Evolutionary conservation across 1,140 invertebrate genomes (phyloP).

Genomic region (Calliopsis andreniformis): DNA sequence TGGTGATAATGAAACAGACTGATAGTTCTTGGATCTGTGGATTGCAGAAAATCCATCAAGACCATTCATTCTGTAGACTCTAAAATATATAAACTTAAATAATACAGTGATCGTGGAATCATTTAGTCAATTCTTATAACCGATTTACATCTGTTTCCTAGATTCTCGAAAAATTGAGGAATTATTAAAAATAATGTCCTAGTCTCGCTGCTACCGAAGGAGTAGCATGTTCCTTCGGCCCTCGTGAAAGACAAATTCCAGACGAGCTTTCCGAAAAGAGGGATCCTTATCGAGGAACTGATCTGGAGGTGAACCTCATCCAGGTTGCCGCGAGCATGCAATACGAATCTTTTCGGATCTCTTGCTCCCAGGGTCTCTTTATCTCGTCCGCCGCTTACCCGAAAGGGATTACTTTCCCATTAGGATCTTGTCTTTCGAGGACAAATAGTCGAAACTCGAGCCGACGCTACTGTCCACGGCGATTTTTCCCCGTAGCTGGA

Average conservation of each 20-base stretch:
- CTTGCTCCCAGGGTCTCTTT: constrained; percentile 40
- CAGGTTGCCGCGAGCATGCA: constrained; percentile 49
- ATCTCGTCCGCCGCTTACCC: constrained; percentile 65
- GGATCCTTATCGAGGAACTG: constrained; percentile 65
- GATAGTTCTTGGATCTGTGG: too few relatives aligned
- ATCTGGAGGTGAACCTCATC: constrained; percentile 51
- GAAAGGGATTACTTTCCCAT: constrained; percentile 75
- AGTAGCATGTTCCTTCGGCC: neutral
- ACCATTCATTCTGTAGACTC: too few relatives aligned
- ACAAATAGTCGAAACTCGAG: constrained; percentile 72
- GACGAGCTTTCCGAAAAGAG: constrained; percentile 50
- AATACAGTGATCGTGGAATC: too few relatives aligned
- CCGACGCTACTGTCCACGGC: constrained; percentile 42
- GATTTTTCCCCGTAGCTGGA: constrained; percentile 48
- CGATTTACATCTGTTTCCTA: too few relatives aligned
- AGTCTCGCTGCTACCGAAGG: too few relatives aligned
- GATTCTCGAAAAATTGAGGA: too few relatives aligned
- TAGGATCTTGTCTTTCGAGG: constrained; percentile 73
- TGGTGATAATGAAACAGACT: too few relatives aligned
- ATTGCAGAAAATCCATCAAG: too few relatives aligned
- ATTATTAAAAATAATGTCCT: too few relatives aligned
- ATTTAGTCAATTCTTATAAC: too few relatives aligned
- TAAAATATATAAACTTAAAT: too few relatives aligned
- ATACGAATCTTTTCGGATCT: constrained; percentile 55
- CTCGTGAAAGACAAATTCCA: constrained; percentile 59